Evolutionary conservation across 1,140 invertebrate genomes (phyloP).

Genomic region (Achatina immaculata): DNA sequence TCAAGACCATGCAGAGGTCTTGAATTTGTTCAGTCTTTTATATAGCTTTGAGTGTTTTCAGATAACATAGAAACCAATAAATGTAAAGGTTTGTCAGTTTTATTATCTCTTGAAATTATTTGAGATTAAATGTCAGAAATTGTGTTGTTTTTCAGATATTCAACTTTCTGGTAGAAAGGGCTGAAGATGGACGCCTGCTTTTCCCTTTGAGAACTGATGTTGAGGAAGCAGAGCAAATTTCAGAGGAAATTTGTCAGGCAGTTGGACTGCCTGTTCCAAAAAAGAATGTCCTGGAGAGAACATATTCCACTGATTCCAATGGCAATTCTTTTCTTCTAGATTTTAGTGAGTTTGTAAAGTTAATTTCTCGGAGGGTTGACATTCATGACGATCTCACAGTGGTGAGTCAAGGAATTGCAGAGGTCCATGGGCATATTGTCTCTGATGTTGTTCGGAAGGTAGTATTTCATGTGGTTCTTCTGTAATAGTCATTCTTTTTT

Average conservation of each 20-base stretch:
- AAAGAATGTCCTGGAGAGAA: neutral
- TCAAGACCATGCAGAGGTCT: too few relatives aligned
- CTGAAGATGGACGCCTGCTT: constrained; percentile 53
- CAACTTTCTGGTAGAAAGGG: constrained; percentile 79
- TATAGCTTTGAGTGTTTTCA: too few relatives aligned
- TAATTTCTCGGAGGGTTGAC: constrained; percentile 7
- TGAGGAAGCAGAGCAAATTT: constrained; percentile 67
- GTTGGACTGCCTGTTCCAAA: constrained; percentile 46
- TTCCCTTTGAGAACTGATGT: constrained; percentile 60
- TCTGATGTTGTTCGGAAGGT: constrained; percentile 73
- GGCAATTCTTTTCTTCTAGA: constrained; percentile 76
- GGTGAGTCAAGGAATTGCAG: constrained; percentile 80
- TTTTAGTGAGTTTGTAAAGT: constrained; percentile 79
- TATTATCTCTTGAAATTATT: too few relatives aligned
- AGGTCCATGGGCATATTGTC: constrained; percentile 83
- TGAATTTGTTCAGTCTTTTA: too few relatives aligned
- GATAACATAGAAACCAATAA: too few relatives aligned
- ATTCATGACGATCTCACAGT: constrained; percentile 74
- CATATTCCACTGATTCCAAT: neutral
- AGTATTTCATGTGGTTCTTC: neutral
- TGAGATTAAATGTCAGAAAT: too few relatives aligned
- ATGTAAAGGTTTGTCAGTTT: too few relatives aligned
- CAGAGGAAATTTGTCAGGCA: constrained; percentile 59
- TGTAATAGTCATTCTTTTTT: too few relatives aligned
- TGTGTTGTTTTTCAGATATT: constrained; percentile 71